Percentiles rank a stretch among this genome's conserved stretches.
These are phyloP conservation scores for Gopherus flavomarginatus DNA, from an alignment of 2,113 vertebrate genomes.

Conservation along the genomic window DNA sequence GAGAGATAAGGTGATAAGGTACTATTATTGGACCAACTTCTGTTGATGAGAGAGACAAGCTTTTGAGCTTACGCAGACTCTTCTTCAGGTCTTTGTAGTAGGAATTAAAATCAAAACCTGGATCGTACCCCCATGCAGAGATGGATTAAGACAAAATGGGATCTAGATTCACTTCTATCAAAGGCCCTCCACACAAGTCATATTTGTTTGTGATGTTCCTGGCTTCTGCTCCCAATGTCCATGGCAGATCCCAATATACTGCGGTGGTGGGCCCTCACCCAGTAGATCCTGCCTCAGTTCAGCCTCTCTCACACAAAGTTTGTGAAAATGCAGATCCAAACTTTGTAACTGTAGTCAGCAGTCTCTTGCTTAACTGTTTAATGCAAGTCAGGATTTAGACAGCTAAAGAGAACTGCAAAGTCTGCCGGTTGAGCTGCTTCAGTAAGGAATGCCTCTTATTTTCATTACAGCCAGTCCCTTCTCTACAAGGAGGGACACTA, in stretches of 20 bases:
- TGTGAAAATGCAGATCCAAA: neutral
- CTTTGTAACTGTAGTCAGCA: neutral
- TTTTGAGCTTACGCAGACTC: neutral
- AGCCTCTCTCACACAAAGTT: neutral
- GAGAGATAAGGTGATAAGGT: neutral
- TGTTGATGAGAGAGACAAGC: neutral
- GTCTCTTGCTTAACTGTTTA: neutral
- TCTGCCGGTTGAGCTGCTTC: neutral
- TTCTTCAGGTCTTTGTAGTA: neutral
- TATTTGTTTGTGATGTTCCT: neutral
- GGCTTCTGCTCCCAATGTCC: neutral
- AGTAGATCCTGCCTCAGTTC: neutral
- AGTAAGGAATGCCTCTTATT: neutral
- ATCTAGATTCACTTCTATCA: neutral
- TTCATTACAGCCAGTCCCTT: neutral
- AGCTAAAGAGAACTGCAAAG: neutral
- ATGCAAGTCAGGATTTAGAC: neutral
- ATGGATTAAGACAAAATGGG: neutral
- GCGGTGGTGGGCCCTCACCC: neutral
- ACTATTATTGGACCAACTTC: neutral
- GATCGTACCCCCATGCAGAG: neutral
- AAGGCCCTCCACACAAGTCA: neutral
- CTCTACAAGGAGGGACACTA: neutral
- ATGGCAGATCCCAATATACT: neutral
- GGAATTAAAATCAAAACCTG: neutral